phyloP scores from a whole-genome alignment of 1,140 invertebrate species.

The Platyscapa corneri region DNA sequence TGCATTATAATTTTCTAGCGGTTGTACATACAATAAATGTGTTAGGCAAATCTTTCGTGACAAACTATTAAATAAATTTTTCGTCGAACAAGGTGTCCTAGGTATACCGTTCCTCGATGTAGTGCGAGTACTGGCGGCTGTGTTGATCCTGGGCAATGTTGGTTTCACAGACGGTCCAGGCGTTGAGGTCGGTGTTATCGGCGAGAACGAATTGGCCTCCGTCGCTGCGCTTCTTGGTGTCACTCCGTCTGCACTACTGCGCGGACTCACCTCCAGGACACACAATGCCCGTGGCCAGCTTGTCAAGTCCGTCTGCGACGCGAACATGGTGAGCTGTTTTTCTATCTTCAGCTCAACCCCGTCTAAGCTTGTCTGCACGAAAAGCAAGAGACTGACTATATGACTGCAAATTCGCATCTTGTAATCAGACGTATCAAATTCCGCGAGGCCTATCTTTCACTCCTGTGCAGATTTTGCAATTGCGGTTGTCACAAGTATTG shows the following conservation, averaged over 20 bases:
- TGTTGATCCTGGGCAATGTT: slow-evolving; percentile 93
- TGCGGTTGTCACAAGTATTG: no score
- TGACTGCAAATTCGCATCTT: no score
- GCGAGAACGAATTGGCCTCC: slow-evolving; percentile 86
- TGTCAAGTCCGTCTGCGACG: slow-evolving; percentile 88
- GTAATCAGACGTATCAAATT: no score
- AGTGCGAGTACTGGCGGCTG: slow-evolving; percentile 90
- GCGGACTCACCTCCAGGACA: slow-evolving; percentile 88
- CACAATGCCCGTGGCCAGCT: slow-evolving; percentile 89
- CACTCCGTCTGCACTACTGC: slow-evolving; percentile 82
- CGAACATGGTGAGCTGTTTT: slow-evolving; percentile 79
- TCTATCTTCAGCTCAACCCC: neutral
- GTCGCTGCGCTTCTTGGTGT: slow-evolving; percentile 90
- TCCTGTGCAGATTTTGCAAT: no score
- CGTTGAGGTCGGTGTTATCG: slow-evolving; percentile 83
- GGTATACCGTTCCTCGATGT: slow-evolving; percentile 96
- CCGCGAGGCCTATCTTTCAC: no score
- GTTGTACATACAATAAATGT: no score
- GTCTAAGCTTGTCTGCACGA: no score
- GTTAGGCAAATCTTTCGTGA: no score
- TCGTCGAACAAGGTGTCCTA: slow-evolving; percentile 78
- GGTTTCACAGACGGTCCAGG: slow-evolving; percentile 86
- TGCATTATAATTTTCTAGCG: no score
- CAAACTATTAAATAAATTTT: neutral
- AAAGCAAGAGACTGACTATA: no score